phyloP scores from a whole-genome alignment of 2,888 invertebrate species.

The Cremastinae sp. region DNA sequence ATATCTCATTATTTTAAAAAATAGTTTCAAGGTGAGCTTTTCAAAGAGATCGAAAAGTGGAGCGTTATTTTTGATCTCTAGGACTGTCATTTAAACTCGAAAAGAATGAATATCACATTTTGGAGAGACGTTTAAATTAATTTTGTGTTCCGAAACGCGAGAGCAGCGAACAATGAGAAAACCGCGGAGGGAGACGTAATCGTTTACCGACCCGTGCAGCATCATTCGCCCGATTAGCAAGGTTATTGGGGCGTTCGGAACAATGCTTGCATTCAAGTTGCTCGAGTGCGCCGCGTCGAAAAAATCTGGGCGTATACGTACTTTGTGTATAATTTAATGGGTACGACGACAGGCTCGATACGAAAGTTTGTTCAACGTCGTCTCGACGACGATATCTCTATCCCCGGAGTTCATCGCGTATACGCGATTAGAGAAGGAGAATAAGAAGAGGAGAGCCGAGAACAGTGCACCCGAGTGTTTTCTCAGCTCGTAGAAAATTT shows the following conservation, averaged over 20 bases:
- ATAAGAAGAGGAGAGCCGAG: conserved; percentile 17
- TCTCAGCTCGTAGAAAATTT: conserved; percentile 9
- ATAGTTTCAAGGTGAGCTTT: no score
- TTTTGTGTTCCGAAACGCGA: no score
- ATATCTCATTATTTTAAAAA: no score
- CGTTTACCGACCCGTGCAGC: conserved; percentile 39
- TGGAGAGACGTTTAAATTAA: no score
- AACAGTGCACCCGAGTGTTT: conserved; percentile 58
- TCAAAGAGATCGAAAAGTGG: no score
- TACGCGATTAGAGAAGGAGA: conserved; percentile 14
- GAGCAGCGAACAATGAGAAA: no score
- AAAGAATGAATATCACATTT: no score
- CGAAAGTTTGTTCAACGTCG: conserved; percentile 38
- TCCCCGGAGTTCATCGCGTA: conserved; percentile 3
- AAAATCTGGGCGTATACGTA: conserved; percentile 11
- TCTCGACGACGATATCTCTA: conserved; percentile 22
- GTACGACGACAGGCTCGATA: conserved; percentile 26
- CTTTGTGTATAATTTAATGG: conserved; percentile 4
- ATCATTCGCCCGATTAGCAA: conserved; percentile 52
- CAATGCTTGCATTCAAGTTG: conserved; percentile 49
- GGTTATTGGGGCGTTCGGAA: conserved; percentile 48
- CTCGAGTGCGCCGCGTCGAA: not conserved
- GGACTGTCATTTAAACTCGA: no score
- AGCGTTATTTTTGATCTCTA: no score
- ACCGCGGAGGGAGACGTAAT: conserved; percentile 46